These are phyloP conservation scores for Pangasianodon hypophthalmus DNA, from an alignment of 2,113 vertebrate species.

Conservation along the genomic window DNA sequence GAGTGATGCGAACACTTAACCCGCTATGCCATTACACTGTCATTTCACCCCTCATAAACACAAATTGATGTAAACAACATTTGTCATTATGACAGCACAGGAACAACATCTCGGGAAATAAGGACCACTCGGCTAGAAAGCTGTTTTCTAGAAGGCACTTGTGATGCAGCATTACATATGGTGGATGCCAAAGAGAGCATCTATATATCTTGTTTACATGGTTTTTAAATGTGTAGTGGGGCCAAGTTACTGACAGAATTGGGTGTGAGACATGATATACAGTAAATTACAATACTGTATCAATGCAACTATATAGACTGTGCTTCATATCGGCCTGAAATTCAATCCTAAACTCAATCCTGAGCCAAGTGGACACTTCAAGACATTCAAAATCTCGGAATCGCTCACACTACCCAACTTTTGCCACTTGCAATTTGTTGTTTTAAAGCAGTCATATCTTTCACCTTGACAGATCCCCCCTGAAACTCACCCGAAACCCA, in stretches of 20 bases:
- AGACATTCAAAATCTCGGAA: background rate
- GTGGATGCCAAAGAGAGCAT: conserved; percentile 5
- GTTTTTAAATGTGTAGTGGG: conserved; percentile 23
- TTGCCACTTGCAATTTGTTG: background rate
- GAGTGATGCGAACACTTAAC: conserved; percentile 17
- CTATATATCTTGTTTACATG: conserved; percentile 30
- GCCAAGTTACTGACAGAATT: conserved; percentile 12
- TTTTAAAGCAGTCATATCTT: no score
- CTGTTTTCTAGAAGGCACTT: conserved; percentile 23
- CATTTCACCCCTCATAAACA: conserved; percentile 48
- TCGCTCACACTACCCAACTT: background rate
- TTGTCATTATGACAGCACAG: conserved; percentile 39
- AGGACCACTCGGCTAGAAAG: conserved; percentile 4
- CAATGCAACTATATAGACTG: background rate
- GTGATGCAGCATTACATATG: conserved; percentile 32
- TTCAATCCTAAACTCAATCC: background rate
- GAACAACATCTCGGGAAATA: conserved; percentile 26
- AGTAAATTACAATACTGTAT: background rate
- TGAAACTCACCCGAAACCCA: background rate
- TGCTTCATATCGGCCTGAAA: background rate
- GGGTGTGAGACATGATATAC: background rate
- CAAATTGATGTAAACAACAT: conserved; percentile 48
- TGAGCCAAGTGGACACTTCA: background rate
- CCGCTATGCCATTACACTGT: conserved; percentile 40
- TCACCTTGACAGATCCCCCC: background rate